Percentiles rank a stretch among this genome's conserved stretches.
Evolutionary conservation across 2,888 invertebrate genomes (phyloP).

Genomic region (Tenthredo livida): DNA sequence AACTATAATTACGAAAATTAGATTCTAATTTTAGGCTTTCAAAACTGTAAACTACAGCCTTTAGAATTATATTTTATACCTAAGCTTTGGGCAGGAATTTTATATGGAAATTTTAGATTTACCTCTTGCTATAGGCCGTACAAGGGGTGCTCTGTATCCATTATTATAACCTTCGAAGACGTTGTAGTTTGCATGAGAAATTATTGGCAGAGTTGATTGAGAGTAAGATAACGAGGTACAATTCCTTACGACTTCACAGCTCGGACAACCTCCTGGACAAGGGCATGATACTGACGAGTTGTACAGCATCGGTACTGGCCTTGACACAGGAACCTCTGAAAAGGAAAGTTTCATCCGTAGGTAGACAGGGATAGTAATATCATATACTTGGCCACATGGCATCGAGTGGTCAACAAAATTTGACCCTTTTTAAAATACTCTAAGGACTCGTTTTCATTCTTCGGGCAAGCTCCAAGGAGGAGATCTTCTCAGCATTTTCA

Average conservation of each 20-base stretch:
- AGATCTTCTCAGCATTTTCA: too few relatives aligned
- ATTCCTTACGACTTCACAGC: slow-evolving; percentile 64
- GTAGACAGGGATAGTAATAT: not conserved
- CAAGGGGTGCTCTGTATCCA: slow-evolving; percentile 68
- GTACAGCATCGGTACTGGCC: slow-evolving; percentile 63
- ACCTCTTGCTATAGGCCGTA: slow-evolving; percentile 72
- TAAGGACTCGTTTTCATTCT: not conserved
- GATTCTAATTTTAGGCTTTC: not conserved
- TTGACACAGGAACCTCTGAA: slow-evolving; percentile 60
- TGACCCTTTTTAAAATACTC: not conserved
- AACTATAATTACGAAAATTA: not conserved
- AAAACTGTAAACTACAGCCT: not conserved
- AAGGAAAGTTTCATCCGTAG: slow-evolving; percentile 15
- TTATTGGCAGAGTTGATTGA: slow-evolving; percentile 53
- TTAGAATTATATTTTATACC: not conserved
- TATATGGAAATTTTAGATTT: slow-evolving; percentile 44
- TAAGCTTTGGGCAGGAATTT: not conserved
- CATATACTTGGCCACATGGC: not conserved
- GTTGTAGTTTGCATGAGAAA: slow-evolving; percentile 56
- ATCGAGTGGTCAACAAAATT: not conserved
- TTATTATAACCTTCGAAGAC: slow-evolving; percentile 65
- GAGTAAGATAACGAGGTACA: slow-evolving; percentile 60
- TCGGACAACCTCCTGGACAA: slow-evolving; percentile 66
- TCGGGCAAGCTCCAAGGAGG: not conserved
- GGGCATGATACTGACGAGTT: slow-evolving; percentile 62